These are phyloP conservation scores for Lamellibrachia luymesi DNA, from an alignment of 1,140 invertebrate species.

Conservation along the genomic window DNA sequence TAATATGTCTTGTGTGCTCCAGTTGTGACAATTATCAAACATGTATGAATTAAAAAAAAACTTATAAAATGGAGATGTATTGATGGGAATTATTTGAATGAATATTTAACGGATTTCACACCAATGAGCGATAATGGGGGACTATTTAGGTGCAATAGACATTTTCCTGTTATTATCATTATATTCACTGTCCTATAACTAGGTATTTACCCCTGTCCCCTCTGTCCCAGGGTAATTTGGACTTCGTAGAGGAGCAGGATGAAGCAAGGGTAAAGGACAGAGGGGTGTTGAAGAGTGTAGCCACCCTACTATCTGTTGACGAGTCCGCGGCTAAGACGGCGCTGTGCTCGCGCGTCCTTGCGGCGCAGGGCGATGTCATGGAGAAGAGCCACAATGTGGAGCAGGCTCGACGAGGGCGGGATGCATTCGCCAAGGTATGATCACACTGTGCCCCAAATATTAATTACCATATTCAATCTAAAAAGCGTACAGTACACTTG, in stretches of 20 bases:
- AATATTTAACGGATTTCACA: no score
- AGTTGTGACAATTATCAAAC: no score
- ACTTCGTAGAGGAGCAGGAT: conserved; percentile 68
- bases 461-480: no score
- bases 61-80: no score
- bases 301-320: conserved; percentile 72
- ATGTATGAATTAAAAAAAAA: no score
- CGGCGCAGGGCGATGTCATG: conserved; percentile 90
- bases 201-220: background rate
- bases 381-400: conserved; percentile 81
- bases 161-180: no score
- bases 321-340: conserved; percentile 72
- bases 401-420: conserved; percentile 67
- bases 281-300: conserved; percentile 64
- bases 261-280: conserved; percentile 65
- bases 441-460: background rate
- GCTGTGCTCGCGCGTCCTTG: conserved; percentile 80
- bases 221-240: conserved; percentile 69
- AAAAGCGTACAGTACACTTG: no score
- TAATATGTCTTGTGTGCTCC: no score
- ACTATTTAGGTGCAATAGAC: no score
- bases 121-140: no score
- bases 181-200: background rate
- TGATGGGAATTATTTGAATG: no score
- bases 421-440: conserved; percentile 68